Percentiles rank a stretch among this genome's conserved stretches.
Conservation (phyloP, 2,888 invertebrate species). For the Apodemia zela region DNA sequence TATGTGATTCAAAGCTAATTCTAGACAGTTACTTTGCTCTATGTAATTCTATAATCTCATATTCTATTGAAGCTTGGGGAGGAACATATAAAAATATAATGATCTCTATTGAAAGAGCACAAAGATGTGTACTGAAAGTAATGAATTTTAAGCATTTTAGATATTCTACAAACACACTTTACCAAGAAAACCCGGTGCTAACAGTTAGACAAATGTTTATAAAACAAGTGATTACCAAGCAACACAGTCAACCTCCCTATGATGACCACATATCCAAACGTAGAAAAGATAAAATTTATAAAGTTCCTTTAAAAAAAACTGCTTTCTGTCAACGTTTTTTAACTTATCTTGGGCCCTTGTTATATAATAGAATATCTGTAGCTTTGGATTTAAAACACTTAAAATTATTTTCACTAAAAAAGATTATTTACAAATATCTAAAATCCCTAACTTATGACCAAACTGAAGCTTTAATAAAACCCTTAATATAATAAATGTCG, state of each 20-base stretch:
- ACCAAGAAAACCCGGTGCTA: slow-evolving; percentile 26
- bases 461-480: too few relatives aligned
- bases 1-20: background rate
- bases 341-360: background rate
- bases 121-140: slow-evolving; percentile 2
- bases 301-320: background rate
- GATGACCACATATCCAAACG: background rate
- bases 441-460: too few relatives aligned
- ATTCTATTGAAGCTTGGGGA: background rate
- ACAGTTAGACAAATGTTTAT: background rate
- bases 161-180: background rate
- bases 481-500: too few relatives aligned
- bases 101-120: background rate
- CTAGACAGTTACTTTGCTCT: background rate
- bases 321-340: background rate
- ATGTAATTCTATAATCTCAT: background rate
- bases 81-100: background rate
- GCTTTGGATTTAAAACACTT: background rate
- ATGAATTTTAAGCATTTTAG: background rate
- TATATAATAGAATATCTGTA: background rate
- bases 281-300: slow-evolving; percentile 2
- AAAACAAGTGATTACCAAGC: background rate
- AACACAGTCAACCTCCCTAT: background rate
- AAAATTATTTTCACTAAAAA: slow-evolving; percentile 1
- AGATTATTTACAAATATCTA: background rate